Conservation (phyloP, 2,888 invertebrate genomes). For the Strigamia transsilvanica region DNA sequence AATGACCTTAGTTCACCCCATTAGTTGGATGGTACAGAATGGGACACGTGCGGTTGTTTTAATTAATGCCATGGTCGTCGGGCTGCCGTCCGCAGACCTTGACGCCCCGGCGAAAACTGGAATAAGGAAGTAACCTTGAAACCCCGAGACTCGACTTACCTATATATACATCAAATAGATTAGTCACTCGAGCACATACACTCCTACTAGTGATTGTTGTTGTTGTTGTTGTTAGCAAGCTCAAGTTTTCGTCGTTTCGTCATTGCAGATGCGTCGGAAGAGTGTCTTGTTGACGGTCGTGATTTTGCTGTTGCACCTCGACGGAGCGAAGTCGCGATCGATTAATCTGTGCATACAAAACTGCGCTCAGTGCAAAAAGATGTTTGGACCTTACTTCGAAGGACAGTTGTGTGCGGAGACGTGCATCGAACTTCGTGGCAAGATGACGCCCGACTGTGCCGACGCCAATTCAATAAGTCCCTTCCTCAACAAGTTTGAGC, state of each 20-base stretch:
- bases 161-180: conserved; percentile 9
- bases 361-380: conserved; percentile 88
- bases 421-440: conserved; percentile 83
- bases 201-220: too few relatives aligned
- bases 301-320: not conserved
- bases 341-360: conserved; percentile 69
- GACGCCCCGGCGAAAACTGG: not conserved
- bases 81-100: not conserved
- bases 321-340: not conserved
- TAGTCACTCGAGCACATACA: not conserved
- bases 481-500: conserved; percentile 74
- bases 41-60: not conserved
- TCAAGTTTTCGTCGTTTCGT: not conserved
- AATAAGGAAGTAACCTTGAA: conserved; percentile 38
- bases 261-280: not conserved
- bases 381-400: conserved; percentile 86
- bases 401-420: conserved; percentile 85
- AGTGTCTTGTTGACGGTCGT: not conserved
- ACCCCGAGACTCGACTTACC: not conserved
- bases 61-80: conserved; percentile 32
- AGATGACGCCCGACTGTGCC: conserved; percentile 85
- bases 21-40: not conserved
- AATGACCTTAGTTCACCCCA: conserved; percentile 27
- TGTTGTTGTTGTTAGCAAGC: not conserved
- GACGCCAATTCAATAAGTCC: conserved; percentile 81